Evolutionary conservation across 23 tunicate genomes (phyloP), one percentile per base, ranked within the genome.

Genomic region (Trididemnum clinides): DNA sequence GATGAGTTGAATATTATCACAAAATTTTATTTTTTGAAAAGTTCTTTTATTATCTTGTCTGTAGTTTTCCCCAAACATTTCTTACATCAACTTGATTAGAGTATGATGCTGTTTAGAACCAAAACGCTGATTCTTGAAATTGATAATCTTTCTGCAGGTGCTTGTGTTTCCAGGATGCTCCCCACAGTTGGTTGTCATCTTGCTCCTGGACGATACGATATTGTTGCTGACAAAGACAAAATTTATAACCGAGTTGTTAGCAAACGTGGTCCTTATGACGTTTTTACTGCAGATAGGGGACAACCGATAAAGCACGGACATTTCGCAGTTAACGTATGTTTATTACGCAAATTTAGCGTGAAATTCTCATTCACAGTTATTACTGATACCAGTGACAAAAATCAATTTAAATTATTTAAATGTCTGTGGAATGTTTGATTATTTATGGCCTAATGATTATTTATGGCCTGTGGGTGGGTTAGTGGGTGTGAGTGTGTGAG

Each of bases 241-340:
- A 97, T 97, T 32, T 72, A 84, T 28, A 82, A 73, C 81, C 84
- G 95, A 79, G 83, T 88, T 3, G 97, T 92, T 33, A 92, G 97
- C 83, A 89, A 89, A 71, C 81, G 97, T 35, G 99, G 99, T 1
- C 99, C 99, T 4, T 97, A 92, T 58, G 99, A 97, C 82, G 82
- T 89, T 28, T 92, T 85, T 51, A 88, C 88, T 37, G 95, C 88
- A 28, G 95, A 94, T 31, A 39, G 98, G 28, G 71, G 57, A 36
- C 80, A 89, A 57, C 33, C 84, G 27, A 81, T 64, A 30, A 90
- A 85, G 57, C 81, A 82, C 28, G 98, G 98, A 1, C 98, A 94
- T 70, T 87, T 70, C 29, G 95, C 90, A 23, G 81, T 72, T 20
- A 51, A 30, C 51, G 95, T 90, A 50, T 65, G 85, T 28, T 7